phyloP scores from a whole-genome alignment of 2,113 vertebrate genomes.

The Bungarus multicinctus region DNA sequence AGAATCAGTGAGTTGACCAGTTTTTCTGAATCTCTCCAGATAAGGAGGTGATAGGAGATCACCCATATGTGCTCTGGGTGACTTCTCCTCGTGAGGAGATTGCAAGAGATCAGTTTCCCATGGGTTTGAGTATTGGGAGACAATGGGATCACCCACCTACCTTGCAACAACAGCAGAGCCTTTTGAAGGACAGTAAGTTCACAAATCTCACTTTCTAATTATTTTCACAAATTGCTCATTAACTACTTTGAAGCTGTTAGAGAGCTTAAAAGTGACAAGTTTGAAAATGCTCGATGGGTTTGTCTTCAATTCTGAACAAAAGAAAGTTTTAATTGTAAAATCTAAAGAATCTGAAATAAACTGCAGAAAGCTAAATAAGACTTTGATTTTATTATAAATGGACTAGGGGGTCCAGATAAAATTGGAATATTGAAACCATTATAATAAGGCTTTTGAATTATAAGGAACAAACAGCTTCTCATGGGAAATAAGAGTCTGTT shows the following conservation, averaged over 20 bases:
- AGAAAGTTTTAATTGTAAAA: neutral
- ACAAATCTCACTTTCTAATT: neutral
- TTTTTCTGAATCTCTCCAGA: neutral
- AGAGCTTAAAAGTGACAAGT: neutral
- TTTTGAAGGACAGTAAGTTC: neutral
- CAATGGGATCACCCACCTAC: neutral
- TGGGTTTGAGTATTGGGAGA: neutral
- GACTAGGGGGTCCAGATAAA: neutral
- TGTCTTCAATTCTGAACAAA: neutral
- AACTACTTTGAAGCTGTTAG: neutral
- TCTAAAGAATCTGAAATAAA: neutral
- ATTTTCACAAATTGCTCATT: neutral
- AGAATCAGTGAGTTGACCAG: neutral
- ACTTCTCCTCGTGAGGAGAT: neutral
- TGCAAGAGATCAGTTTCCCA: neutral
- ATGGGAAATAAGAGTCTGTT: neutral
- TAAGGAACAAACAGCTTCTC: neutral
- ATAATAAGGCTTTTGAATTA: neutral
- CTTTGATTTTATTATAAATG: neutral
- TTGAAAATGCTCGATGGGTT: neutral
- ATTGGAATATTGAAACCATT: neutral
- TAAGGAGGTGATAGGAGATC: neutral
- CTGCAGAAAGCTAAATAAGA: neutral
- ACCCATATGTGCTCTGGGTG: neutral
- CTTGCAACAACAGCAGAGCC: neutral